Evolutionary conservation across 2,888 invertebrate genomes (phyloP).

Genomic region (Nymphalis c-album): DNA sequence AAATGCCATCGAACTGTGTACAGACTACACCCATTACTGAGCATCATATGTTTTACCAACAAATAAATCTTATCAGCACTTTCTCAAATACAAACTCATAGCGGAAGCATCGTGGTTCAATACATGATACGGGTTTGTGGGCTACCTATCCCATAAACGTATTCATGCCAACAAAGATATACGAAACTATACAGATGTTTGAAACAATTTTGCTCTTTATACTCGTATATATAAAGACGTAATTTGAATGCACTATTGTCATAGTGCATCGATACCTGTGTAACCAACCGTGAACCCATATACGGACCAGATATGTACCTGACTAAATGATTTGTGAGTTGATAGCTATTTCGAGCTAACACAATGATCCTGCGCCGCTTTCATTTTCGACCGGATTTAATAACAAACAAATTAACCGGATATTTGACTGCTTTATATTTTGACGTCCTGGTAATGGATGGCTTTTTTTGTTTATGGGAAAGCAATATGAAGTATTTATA

Average conservation of each 20-base stretch:
- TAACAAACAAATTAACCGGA: slow-evolving; percentile 68
- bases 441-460: slow-evolving; percentile 64
- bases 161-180: slow-evolving; percentile 36
- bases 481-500: slow-evolving; percentile 21
- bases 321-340: slow-evolving; percentile 65
- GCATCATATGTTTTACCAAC: slow-evolving; percentile 27
- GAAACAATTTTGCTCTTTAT: slow-evolving; percentile 29
- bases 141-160: slow-evolving; percentile 51
- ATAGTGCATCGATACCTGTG: slow-evolving; percentile 33
- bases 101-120: slow-evolving; percentile 57
- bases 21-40: slow-evolving; percentile 16
- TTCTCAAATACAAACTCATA: slow-evolving; percentile 42
- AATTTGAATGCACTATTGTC: slow-evolving; percentile 5
- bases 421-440: slow-evolving; percentile 63
- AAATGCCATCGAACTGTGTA: neutral
- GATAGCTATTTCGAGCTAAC: slow-evolving; percentile 75
- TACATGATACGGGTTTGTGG: slow-evolving; percentile 64
- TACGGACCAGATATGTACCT: slow-evolving; percentile 54
- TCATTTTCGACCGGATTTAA: slow-evolving; percentile 67
- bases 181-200: slow-evolving; percentile 15
- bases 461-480: slow-evolving; percentile 54
- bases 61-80: slow-evolving; percentile 43
- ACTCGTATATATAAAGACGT: neutral
- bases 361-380: slow-evolving; percentile 69
- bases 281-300: slow-evolving; percentile 34